phyloP scores from a whole-genome alignment of 1,140 invertebrate species.

The Zaprionus camerounensis region DNA sequence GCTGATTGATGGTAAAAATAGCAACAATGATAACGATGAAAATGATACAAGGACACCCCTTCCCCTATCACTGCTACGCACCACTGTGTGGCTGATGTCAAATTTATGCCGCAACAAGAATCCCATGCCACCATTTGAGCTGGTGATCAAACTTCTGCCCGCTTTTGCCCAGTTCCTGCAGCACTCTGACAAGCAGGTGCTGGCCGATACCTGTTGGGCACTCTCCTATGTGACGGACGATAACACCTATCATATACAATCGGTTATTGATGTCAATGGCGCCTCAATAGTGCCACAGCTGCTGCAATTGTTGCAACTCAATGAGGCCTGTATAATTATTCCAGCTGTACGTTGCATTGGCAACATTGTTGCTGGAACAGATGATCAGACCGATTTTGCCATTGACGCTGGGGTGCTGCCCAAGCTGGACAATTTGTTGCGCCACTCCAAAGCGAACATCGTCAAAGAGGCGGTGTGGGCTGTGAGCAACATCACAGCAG shows the following conservation, averaged over 20 bases:
- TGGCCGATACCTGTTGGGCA: constrained; percentile 98
- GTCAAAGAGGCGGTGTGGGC: constrained; percentile 99
- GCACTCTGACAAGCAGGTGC: constrained; percentile 90
- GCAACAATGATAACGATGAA: constrained; percentile 49
- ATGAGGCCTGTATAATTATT: constrained; percentile 91
- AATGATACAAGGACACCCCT: constrained; percentile 72
- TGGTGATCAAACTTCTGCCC: constrained; percentile 92
- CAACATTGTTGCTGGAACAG: constrained; percentile 94
- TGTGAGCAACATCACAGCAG: constrained; percentile 98
- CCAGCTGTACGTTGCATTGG: constrained; percentile 94
- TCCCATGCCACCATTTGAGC: constrained; percentile 91
- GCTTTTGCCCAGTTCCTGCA: constrained; percentile 91
- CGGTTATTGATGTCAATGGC: constrained; percentile 88
- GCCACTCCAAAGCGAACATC: constrained; percentile 89
- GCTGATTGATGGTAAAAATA: constrained; percentile 85
- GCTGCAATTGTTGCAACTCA: constrained; percentile 89
- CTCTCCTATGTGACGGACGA: constrained; percentile 98
- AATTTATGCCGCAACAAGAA: constrained; percentile 97
- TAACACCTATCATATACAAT: constrained; percentile 96
- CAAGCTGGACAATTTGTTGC: constrained; percentile 89
- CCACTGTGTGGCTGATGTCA: constrained; percentile 95
- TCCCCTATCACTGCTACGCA: constrained; percentile 84
- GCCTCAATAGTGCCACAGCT: constrained; percentile 88
- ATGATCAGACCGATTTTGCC: constrained; percentile 95
- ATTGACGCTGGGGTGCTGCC: constrained; percentile 91